These are phyloP conservation scores for Hydrotaea cyrtoneurina DNA, from an alignment of 2,888 invertebrate genomes.

Conservation along the genomic window DNA sequence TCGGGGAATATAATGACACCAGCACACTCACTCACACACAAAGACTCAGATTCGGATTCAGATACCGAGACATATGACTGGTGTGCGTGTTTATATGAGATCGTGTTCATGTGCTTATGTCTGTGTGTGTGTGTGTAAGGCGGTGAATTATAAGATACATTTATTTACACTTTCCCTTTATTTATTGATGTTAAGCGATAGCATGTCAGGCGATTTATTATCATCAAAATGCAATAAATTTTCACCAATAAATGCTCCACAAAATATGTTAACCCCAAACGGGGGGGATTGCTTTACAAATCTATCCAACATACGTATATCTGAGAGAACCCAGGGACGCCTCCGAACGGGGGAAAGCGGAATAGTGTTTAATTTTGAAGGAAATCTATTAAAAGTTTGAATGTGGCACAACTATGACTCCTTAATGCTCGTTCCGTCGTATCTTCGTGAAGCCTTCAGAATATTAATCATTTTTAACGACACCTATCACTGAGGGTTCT, in stretches of 20 bases:
- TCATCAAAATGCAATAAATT: slow-evolving; percentile 53
- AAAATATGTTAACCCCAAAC: not conserved
- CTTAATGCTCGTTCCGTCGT: not conserved
- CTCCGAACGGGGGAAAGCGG: not conserved
- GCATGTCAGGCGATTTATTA: slow-evolving; percentile 55
- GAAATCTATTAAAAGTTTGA: slow-evolving; percentile 20
- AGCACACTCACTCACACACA: slow-evolving; percentile 5
- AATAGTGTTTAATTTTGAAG: not conserved
- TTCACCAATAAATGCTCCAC: slow-evolving; percentile 38
- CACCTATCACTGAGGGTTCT: not conserved
- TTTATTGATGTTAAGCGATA: slow-evolving; percentile 56
- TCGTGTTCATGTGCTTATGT: not conserved
- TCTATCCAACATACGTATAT: not conserved
- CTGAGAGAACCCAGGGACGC: not conserved
- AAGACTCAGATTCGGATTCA: not conserved
- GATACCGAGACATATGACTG: not conserved
- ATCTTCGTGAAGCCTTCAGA: not conserved
- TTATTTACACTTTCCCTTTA: slow-evolving; percentile 45
- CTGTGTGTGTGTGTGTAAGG: not conserved
- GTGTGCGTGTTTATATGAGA: not conserved
- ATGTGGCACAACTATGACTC: not conserved
- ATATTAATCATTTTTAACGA: slow-evolving; percentile 21
- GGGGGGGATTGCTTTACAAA: no score
- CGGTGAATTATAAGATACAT: slow-evolving; percentile 23
- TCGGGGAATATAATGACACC: slow-evolving; percentile 12